Evolutionary conservation across 2,797 vertebrate genomes (phyloP).

Genomic region (Siniperca obscura): DNA sequence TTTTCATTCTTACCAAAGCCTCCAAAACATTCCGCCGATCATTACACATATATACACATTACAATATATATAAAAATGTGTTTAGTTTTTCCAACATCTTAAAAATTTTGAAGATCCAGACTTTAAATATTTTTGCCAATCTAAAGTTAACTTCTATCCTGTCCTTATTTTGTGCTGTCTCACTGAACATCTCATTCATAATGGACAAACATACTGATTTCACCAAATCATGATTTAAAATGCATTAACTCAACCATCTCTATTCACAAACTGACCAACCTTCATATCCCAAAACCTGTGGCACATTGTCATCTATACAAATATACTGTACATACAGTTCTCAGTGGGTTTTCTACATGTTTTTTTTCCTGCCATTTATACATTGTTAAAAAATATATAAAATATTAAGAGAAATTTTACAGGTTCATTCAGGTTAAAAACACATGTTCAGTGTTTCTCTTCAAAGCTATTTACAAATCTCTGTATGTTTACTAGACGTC

Average conservation of each 20-base stretch:
- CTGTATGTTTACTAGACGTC: conserved; percentile 53
- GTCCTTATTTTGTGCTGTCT: not conserved
- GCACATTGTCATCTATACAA: conserved; percentile 62
- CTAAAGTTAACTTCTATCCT: not conserved
- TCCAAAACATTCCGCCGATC: conserved; percentile 14
- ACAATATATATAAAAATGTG: not conserved
- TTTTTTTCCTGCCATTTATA: conserved; percentile 62
- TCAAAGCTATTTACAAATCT: conserved; percentile 80
- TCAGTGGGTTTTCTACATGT: conserved; percentile 32
- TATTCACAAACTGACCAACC: conserved; percentile 15
- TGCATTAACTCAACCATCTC: conserved; percentile 11
- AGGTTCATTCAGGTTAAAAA: conserved; percentile 80
- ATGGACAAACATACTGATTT: not conserved
- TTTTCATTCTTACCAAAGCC: conserved; percentile 3
- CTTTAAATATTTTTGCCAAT: not conserved
- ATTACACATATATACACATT: not conserved
- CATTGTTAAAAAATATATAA: conserved; percentile 80
- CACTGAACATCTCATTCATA: not conserved
- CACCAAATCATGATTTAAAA: conserved; percentile 19
- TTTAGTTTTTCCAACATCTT: not conserved
- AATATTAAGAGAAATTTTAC: conserved; percentile 73
- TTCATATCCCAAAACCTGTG: conserved; percentile 49
- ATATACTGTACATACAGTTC: conserved; percentile 61
- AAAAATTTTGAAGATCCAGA: not conserved
- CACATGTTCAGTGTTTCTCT: conserved; percentile 60